Base-by-base conservation (phyloP, 2,888 invertebrate genomes). In the Tetragonisca angustula region DNA sequence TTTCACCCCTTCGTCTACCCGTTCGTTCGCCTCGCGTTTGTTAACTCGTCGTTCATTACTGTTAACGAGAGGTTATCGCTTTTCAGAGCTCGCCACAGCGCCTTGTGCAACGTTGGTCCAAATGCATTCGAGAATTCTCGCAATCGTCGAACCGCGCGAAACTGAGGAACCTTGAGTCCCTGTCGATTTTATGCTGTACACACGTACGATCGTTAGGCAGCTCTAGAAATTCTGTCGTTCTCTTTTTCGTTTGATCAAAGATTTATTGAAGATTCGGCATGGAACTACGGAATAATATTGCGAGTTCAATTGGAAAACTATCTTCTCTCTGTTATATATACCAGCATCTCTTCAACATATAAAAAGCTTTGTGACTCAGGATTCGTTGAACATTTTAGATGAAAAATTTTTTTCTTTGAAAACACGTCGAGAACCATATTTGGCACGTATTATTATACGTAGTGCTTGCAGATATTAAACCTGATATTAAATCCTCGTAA, bases 61-160 rank as follows among this genome's bases (percentile, higher is more conserved):
- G 88, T 90, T 91, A 86, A 90, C 88, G 87, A 83, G 80, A 85
- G 77, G 69, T 79, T 89, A 88, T 88, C 83, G 81, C 78, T 79
- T 76, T 80, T 85, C 80, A 82, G 65, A 76, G 72, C 61, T 72
- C 50, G 76, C 79, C 79, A 56, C 71, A 88, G 70, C 74, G 89
- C 85, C 87, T 19, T 19, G 5, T 15, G 4, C 52, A 24, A 24
- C 54, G 24, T 83, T 76, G 90, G 82, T 87, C 86, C 88, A 88
- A 86, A 86, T 84, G 83, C 76, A 75, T 76, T 78, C 74, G 79
- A 83, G 68, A 76, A 52, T 79, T 21, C 65, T 65, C 69, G 76
- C 54, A 78, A 56, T 67, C 68, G 74, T 68, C 62, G 67, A 77
- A 27, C 5, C 21, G 13, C 50, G 21, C 13, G 15, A 27, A 65